A percentile compares a stretch with the other conserved stretches of the same genome.
phyloP scores from a whole-genome alignment of 2,113 vertebrate genomes.

The Burhinus oedicnemus region DNA sequence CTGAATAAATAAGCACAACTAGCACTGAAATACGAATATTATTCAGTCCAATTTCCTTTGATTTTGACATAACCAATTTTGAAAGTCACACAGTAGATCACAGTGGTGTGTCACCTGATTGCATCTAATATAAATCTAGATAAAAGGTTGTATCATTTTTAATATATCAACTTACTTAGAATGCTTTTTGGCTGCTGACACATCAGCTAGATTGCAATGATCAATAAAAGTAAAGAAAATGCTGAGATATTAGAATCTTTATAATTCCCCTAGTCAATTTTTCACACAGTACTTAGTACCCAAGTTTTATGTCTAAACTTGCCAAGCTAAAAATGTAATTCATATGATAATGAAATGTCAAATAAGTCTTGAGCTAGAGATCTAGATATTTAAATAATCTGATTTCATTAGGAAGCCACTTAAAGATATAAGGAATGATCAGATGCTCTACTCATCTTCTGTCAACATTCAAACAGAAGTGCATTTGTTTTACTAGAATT shows the following conservation, averaged over 20 bases:
- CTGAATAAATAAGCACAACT: slow-evolving; percentile 38
- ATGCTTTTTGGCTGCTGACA: slow-evolving; percentile 50
- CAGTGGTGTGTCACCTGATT: slow-evolving; percentile 8
- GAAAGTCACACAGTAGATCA: slow-evolving; percentile 39
- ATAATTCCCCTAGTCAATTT: slow-evolving; percentile 41
- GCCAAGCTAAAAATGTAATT: slow-evolving; percentile 39
- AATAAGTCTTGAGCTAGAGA: slow-evolving; percentile 20
- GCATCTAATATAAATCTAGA: slow-evolving; percentile 50
- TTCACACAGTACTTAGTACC: slow-evolving; percentile 26
- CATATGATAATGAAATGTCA: slow-evolving; percentile 51
- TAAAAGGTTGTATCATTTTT: slow-evolving; percentile 52
- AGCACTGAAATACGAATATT: slow-evolving; percentile 39
- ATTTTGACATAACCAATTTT: slow-evolving; percentile 61
- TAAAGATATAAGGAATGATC: slow-evolving; percentile 49
- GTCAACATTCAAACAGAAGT: slow-evolving; percentile 35
- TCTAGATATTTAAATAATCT: slow-evolving; percentile 44
- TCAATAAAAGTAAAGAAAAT: slow-evolving; percentile 57
- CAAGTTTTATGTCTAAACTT: slow-evolving; percentile 18
- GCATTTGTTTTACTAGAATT: slow-evolving; percentile 51
- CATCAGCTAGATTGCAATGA: slow-evolving; percentile 7
- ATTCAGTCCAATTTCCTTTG: slow-evolving; percentile 53
- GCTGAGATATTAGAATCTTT: slow-evolving; percentile 41
- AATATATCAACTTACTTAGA: slow-evolving; percentile 45
- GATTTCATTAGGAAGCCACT: slow-evolving; percentile 30
- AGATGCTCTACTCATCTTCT: slow-evolving; percentile 15